Percentiles rank a stretch among this genome's conserved stretches.
Evolutionary conservation across 2,888 invertebrate genomes (phyloP).

Genomic region (Phania funesta): DNA sequence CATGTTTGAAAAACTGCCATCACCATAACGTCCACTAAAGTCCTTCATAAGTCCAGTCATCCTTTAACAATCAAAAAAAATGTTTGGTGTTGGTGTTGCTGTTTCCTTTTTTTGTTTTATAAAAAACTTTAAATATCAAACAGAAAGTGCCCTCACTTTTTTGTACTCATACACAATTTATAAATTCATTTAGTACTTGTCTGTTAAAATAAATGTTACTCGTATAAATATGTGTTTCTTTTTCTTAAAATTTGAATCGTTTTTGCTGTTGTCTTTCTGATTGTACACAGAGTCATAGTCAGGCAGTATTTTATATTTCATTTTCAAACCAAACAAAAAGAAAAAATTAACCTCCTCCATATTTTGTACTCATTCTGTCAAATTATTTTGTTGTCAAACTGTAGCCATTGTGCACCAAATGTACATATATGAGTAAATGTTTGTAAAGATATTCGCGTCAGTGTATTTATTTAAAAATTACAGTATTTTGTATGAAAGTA

Average conservation of each 20-base stretch:
- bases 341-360: conserved; percentile 66
- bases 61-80: conserved; percentile 34
- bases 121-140: conserved; percentile 37
- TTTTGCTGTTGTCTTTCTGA: background rate
- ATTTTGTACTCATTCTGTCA: conserved; percentile 71
- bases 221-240: background rate
- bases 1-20: background rate
- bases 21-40: conserved; percentile 16
- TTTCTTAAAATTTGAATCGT: conserved; percentile 1
- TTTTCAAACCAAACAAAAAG: conserved; percentile 17
- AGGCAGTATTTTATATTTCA: conserved; percentile 39
- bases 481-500: background rate
- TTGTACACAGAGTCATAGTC: conserved; percentile 34
- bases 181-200: conserved; percentile 64
- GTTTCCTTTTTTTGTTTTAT: background rate
- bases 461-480: background rate
- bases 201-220: conserved; percentile 62
- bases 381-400: conserved; percentile 68
- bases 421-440: background rate
- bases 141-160: conserved; percentile 53
- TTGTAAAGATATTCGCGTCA: background rate
- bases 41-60: conserved; percentile 35
- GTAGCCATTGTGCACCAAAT: conserved; percentile 36
- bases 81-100: background rate
- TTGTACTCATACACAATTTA: conserved; percentile 27